Percentiles rank a stretch among this genome's conserved stretches.
phyloP scores from a whole-genome alignment of 1,140 invertebrate genomes.

The Bombus difficillimus region DNA sequence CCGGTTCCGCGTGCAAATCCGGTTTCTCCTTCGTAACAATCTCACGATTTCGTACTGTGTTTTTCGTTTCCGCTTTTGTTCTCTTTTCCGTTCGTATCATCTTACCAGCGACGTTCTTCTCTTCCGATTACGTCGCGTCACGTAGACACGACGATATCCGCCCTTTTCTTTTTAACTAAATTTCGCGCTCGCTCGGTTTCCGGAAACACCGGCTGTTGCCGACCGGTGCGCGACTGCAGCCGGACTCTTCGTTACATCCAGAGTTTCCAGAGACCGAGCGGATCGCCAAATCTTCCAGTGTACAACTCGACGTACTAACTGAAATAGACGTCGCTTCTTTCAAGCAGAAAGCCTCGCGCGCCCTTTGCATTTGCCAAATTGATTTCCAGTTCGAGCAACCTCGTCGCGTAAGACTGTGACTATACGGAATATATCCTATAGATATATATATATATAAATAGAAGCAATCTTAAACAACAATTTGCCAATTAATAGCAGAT shows the following conservation, averaged over 20 bases:
- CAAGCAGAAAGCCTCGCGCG: neutral
- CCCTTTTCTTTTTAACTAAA: conserved; percentile 4
- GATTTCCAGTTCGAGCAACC: conserved; percentile 13
- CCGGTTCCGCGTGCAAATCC: too few relatives aligned
- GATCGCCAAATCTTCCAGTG: conserved; percentile 24
- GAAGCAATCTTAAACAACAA: too few relatives aligned
- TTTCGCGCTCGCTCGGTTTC: conserved; percentile 20
- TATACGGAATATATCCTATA: neutral
- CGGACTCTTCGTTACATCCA: neutral
- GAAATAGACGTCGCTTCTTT: neutral
- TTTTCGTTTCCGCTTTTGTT: too few relatives aligned
- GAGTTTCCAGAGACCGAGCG: neutral
- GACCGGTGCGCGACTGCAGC: neutral
- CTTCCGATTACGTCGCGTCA: neutral
- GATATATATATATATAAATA: too few relatives aligned
- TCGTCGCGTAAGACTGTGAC: neutral
- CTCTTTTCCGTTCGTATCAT: conserved; percentile 1
- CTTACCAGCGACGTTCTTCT: neutral
- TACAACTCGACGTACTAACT: neutral
- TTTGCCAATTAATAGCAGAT: too few relatives aligned
- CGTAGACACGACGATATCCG: neutral
- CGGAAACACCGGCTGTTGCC: conserved; percentile 11
- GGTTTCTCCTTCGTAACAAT: too few relatives aligned
- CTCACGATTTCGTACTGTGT: too few relatives aligned
- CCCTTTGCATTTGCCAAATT: neutral